Conservation (phyloP, 2,888 invertebrate species). For the Oxycera nigricornis region DNA sequence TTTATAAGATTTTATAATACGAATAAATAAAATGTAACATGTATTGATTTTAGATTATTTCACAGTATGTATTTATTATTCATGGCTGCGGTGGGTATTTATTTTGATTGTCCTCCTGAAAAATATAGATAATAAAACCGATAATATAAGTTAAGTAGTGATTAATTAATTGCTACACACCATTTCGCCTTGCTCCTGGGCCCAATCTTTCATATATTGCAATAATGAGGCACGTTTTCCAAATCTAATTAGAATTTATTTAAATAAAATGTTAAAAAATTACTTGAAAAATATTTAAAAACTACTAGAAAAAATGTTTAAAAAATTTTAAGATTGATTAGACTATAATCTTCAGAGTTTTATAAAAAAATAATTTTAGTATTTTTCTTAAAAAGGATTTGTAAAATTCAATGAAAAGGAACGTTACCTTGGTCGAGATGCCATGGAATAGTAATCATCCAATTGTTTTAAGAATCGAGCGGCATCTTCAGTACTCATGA, state of each 20-base stretch:
- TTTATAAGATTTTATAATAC: no score
- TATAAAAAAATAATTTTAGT: no score
- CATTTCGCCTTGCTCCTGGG: constrained; percentile 49
- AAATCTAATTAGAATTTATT: constrained; percentile 51
- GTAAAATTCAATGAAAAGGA: neutral
- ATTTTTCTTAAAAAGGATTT: no score
- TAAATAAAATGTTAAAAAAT: no score
- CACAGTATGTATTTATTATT: no score
- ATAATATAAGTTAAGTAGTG: neutral
- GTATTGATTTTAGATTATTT: no score
- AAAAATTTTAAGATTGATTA: no score
- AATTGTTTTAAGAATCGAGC: constrained; percentile 72
- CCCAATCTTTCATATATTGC: constrained; percentile 53
- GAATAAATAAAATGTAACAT: no score
- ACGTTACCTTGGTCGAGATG: constrained; percentile 70
- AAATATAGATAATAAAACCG: neutral
- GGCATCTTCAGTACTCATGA: constrained; percentile 71
- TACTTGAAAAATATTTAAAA: no score
- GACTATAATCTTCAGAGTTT: no score
- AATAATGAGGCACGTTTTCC: constrained; percentile 57
- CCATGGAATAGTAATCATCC: constrained; percentile 72
- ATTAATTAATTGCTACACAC: neutral
- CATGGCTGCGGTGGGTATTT: constrained; percentile 2
- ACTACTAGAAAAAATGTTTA: no score
- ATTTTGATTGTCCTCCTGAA: constrained; percentile 22